Evolutionary conservation across 2,113 vertebrate genomes (phyloP).

Genomic region (Callipepla californica): DNA sequence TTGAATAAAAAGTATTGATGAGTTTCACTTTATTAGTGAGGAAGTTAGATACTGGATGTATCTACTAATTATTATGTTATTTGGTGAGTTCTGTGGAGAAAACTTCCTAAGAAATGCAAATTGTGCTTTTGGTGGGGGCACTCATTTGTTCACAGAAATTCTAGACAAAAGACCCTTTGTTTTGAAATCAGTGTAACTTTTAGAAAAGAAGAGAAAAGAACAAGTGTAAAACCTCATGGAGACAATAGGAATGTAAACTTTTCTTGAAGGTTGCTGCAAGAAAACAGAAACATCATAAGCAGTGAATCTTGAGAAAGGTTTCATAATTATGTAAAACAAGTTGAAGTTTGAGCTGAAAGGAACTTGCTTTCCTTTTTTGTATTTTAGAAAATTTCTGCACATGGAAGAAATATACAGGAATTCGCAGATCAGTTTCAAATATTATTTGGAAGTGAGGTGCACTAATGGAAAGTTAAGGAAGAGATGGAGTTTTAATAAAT

Average conservation of each 20-base stretch:
- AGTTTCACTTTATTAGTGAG: not conserved
- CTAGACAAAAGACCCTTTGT: not conserved
- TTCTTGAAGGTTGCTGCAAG: not conserved
- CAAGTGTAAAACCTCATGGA: not conserved
- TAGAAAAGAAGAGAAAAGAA: not conserved
- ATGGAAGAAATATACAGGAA: not conserved
- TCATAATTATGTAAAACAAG: not conserved
- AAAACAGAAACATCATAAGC: not conserved
- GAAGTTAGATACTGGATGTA: not conserved
- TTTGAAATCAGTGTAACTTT: not conserved
- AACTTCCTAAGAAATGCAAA: not conserved
- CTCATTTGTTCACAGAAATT: not conserved
- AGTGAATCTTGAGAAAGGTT: not conserved
- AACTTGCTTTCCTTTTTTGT: not conserved
- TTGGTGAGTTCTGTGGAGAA: not conserved
- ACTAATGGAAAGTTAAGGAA: not conserved
- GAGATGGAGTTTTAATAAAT: not conserved
- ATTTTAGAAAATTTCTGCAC: not conserved
- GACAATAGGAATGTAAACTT: not conserved
- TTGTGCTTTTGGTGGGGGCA: rapidly evolving
- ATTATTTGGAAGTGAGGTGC: not conserved
- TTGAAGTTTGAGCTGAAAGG: not conserved
- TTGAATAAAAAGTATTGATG: not conserved
- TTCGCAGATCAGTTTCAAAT: not conserved
- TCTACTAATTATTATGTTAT: not conserved